These are phyloP conservation scores for Gadus macrocephalus DNA, from an alignment of 2,113 vertebrate genomes.

Conservation along the genomic window DNA sequence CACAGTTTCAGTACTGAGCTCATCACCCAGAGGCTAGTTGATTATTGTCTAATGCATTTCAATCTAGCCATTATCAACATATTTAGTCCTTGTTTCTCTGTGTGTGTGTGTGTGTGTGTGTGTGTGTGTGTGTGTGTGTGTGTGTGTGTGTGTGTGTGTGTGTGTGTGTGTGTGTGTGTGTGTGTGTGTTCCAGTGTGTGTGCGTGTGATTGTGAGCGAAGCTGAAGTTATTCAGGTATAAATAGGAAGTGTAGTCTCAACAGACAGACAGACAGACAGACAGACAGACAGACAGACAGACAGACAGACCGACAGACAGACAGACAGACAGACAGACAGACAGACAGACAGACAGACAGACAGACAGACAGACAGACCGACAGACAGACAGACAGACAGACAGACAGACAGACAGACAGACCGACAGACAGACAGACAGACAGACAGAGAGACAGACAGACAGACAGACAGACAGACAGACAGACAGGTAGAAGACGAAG, in stretches of 20 bases:
- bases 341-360: neutral
- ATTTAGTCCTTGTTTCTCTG: too few species aligned
- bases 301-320: neutral
- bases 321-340: neutral
- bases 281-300: neutral
- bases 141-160: too few species aligned
- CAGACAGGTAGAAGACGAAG: neutral
- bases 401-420: neutral
- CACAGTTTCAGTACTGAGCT: neutral
- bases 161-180: too few species aligned
- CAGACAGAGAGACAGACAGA: neutral
- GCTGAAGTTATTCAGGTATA: too few species aligned
- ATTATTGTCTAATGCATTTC: too few species aligned
- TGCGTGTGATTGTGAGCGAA: too few species aligned
- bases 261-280: neutral
- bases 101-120: too few species aligned
- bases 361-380: slow-evolving; percentile 33
- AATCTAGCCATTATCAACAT: too few species aligned
- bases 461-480: neutral
- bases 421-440: neutral
- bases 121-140: too few species aligned
- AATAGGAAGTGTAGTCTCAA: too few species aligned
- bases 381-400: neutral
- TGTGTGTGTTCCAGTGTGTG: too few species aligned
- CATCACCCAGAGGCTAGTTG: neutral